Evolutionary conservation across 2,888 invertebrate genomes (phyloP).

Genomic region (Desoria tigrina): DNA sequence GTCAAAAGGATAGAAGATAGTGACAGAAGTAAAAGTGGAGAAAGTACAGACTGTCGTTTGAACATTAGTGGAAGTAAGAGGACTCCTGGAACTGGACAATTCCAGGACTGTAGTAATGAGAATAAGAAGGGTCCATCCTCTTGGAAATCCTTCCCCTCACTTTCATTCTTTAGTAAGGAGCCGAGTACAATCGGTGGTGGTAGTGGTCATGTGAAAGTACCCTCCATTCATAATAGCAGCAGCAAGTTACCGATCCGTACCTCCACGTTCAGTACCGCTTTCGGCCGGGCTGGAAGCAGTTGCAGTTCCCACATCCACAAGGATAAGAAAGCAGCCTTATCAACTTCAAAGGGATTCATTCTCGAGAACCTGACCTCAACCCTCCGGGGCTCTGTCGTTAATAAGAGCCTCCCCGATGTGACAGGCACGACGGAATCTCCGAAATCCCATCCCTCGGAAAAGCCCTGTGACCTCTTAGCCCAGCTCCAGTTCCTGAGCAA

Average conservation of each 20-base stretch:
- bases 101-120: background rate
- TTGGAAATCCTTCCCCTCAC: constrained; percentile 1
- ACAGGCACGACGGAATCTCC: constrained; percentile 28
- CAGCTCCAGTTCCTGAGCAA: constrained; percentile 32
- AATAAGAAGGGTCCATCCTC: background rate
- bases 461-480: constrained; percentile 41
- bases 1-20: constrained; percentile 12
- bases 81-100: too few relatives aligned
- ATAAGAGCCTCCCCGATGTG: constrained; percentile 38
- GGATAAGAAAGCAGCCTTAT: background rate
- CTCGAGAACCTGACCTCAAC: background rate
- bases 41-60: background rate
- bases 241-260: constrained; percentile 1
- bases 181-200: background rate
- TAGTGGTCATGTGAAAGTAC: background rate
- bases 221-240: background rate
- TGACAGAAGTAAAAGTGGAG: background rate
- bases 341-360: background rate
- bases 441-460: constrained; percentile 33
- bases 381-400: background rate
- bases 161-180: background rate
- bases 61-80: too few relatives aligned
- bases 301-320: background rate
- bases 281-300: background rate
- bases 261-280: background rate